Base-by-base conservation (phyloP, 53 echinoderm and acorn worm species). In the Crossaster papposus region DNA sequence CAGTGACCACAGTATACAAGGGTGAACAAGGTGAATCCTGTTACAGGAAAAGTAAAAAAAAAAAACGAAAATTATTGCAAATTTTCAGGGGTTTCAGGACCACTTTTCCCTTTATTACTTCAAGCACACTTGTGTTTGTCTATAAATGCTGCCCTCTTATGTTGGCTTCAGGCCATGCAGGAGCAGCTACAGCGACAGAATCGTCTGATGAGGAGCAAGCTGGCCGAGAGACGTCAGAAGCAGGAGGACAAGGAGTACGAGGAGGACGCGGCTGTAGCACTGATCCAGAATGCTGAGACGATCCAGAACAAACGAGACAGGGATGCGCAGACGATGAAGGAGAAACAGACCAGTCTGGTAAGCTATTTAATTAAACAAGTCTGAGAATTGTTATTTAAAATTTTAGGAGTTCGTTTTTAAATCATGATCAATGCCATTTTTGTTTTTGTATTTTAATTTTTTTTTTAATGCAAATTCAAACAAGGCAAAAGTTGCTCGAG, bases 211-310 rank as follows among this genome's bases (percentile, higher is more conserved):
- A 91, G 93, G 93, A 91, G 93, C 73, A 94, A 88, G 80, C 84
- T 97, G 5, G 94, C 86, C 1, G 90, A 83, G 30, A 64, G 95
- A 65, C 83, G 91, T 34, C 90, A 88, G 83, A 81, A 81, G 58
- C 90, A 88, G 65, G 96, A 97, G 52, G 94, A 97, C 36, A 94
- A 91, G 62, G 85, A 94, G 35, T 97, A 90, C 54, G 96, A 97
- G 80, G 96, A 93, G 30, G 86, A 90, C 58, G 91, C 94, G 51
- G 95, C 92, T n/a, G 68, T 96, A 44, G 96, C 98, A 1, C 70
- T 97, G 80, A 83, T 97, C 17, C 94, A 96, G 68, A 92, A 93
- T 62, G 98, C 98, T 26, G 98, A 97, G 83, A 90, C 90, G 78
- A 91, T 85, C 73, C 91, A 89, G 52, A 89, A 77, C 22, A 86